Evolutionary conservation across 35 echinoderm and acorn worm species (phyloP).

Genomic region (Strongylocentrotus purpuratus): DNA sequence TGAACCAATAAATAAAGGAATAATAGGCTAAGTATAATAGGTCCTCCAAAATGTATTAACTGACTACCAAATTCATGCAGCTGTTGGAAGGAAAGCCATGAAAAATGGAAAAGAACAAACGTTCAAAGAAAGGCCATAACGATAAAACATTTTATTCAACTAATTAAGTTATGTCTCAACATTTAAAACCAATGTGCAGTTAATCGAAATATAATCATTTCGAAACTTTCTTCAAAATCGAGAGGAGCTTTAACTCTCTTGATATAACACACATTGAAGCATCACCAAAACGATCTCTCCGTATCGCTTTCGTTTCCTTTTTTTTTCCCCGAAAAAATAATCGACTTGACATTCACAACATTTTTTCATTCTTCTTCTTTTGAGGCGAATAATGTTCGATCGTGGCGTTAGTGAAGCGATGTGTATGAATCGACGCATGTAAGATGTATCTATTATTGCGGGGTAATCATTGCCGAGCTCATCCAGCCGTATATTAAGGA

Average conservation of each 20-base stretch:
- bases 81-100: too few relatives aligned
- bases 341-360: not conserved
- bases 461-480: not conserved
- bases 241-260: not conserved
- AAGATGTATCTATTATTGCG: not conserved
- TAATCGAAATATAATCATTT: too few relatives aligned
- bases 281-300: not conserved
- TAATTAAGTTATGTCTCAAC: too few relatives aligned
- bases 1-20: too few relatives aligned
- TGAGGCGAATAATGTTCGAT: not conserved
- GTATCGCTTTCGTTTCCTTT: not conserved
- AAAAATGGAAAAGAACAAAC: too few relatives aligned
- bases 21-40: too few relatives aligned
- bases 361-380: not conserved
- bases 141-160: too few relatives aligned
- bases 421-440: not conserved
- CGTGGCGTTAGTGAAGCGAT: not conserved
- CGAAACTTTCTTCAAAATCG: not conserved
- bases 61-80: too few relatives aligned
- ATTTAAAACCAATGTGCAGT: too few relatives aligned
- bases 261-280: not conserved
- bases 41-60: too few relatives aligned
- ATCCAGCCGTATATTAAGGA: not conserved
- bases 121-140: too few relatives aligned
- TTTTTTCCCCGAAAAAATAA: not conserved